phyloP scores from a whole-genome alignment of 1,140 invertebrate species.

The Gryon sp. region DNA sequence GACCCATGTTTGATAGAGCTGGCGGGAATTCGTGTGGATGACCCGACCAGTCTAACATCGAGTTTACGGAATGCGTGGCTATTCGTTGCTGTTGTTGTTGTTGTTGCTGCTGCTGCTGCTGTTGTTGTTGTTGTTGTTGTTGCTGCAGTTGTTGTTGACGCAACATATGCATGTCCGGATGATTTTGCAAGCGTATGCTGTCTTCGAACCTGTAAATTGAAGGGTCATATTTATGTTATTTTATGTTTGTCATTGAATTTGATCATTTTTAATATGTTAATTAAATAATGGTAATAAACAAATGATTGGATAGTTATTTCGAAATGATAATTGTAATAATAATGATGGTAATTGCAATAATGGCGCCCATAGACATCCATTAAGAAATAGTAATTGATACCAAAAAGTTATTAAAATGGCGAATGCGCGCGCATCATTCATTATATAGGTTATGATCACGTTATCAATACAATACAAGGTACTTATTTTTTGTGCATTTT shows the following conservation, averaged over 20 bases:
- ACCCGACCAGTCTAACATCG: constrained; percentile 77
- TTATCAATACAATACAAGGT: no score
- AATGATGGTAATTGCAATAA: no score
- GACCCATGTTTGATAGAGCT: constrained; percentile 66
- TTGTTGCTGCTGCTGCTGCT: constrained; percentile 68
- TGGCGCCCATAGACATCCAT: no score
- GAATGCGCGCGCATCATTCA: no score
- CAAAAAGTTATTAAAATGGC: no score
- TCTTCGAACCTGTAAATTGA: constrained; percentile 67
- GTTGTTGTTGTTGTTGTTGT: constrained; percentile 70
- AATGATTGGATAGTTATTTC: no score
- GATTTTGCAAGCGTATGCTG: constrained; percentile 65
- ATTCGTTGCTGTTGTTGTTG: constrained; percentile 65
- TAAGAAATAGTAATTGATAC: no score
- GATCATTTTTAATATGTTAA: background rate
- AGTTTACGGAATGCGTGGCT: constrained; percentile 80
- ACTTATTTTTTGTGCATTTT: no score
- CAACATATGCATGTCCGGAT: constrained; percentile 66
- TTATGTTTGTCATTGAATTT: background rate
- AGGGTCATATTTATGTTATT: background rate
- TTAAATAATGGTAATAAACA: no score
- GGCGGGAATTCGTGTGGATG: constrained; percentile 71
- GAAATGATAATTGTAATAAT: no score
- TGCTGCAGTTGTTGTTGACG: constrained; percentile 72
- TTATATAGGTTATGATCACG: no score